A percentile compares a stretch with the other conserved stretches of the same genome.
Conservation (phyloP, 2,888 invertebrate genomes). For the Dolomedes plantarius region DNA sequence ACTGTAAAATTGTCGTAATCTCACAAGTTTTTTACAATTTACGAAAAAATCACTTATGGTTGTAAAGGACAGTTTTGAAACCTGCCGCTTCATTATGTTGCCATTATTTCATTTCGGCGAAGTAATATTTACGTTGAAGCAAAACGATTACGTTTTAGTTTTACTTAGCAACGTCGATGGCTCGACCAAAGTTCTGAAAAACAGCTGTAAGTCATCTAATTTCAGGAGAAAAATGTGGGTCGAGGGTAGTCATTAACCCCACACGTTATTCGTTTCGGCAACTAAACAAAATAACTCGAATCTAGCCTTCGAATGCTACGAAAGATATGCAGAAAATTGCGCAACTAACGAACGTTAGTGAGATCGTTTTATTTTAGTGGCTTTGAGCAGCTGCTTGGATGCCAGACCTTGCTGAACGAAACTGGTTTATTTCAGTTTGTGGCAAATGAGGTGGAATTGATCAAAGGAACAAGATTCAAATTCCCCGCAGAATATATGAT, state of each 20-base stretch:
- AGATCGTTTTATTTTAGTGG: not conserved
- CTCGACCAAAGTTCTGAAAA: not conserved
- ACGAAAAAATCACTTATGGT: no score
- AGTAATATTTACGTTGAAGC: no score
- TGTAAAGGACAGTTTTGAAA: no score
- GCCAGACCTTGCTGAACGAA: not conserved
- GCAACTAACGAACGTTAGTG: not conserved
- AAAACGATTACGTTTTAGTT: no score
- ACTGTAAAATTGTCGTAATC: no score
- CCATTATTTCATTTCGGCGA: no score
- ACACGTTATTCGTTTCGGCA: no score
- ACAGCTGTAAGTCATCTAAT: not conserved
- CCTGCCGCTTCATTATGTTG: no score
- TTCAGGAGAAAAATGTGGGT: not conserved
- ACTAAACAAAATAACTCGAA: not conserved
- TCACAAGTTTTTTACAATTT: no score
- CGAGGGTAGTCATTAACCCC: conserved; percentile 14
- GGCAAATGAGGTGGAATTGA: not conserved
- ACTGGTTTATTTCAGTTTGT: not conserved
- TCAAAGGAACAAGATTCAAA: not conserved
- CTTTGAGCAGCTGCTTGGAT: not conserved
- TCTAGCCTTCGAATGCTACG: not conserved
- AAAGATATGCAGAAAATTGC: not conserved
- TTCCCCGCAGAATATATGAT: not conserved
- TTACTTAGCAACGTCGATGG: no score